Evolutionary conservation across 2,113 vertebrate genomes (phyloP), one percentile per base, ranked within the genome.

Genomic region (Triplophysa tibetana): DNA sequence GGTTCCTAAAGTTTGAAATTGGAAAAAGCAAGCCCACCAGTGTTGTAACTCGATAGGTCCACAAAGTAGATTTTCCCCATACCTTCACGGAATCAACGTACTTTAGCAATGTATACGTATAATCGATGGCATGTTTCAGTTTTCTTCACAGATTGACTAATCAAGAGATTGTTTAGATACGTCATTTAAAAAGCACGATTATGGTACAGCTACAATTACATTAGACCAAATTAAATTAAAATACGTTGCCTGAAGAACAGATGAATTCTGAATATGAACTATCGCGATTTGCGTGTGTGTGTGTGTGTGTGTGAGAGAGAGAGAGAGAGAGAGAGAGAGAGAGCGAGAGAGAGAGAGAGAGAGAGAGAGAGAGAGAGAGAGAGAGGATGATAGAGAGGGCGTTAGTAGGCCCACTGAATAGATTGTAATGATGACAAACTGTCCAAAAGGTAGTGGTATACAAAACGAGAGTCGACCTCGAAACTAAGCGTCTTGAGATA

Each of bases 1-100:
- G 81, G 74, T 81, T 84, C 78, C 80, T 72, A 79, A 72, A 84
- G 82, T 74, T 68, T 61, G 72, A 72, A 86, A 82, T 82, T 78
- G 77, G 81, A 77, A 85, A 38, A 78, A 81, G 16, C 43, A 75
- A 80, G 81, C 78, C 86, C 84, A 89, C 84, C 86, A 80, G 69
- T 75, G 76, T 68, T 82, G 65, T 72, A 85, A 88, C 81, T 45
- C 33, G 77, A 87, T 79, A 84, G 29, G 68, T n/a, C 67, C 74
- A 58, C 26, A 78, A 72, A 69, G 24, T 67, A 58, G 17, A 75
- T 73, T 17, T 5, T 33, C 69, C 13, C 64, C 29, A 24, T 52
- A 48, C 65, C 29, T 45, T 70, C 50, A 33, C 24, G 61, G 41
- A 48, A 80, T 73, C 52, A 41, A 63, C 64, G n/a, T 64, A 63